Evolutionary conservation across 2,888 invertebrate genomes (phyloP).

Genomic region (Meghimatium bilineatum): DNA sequence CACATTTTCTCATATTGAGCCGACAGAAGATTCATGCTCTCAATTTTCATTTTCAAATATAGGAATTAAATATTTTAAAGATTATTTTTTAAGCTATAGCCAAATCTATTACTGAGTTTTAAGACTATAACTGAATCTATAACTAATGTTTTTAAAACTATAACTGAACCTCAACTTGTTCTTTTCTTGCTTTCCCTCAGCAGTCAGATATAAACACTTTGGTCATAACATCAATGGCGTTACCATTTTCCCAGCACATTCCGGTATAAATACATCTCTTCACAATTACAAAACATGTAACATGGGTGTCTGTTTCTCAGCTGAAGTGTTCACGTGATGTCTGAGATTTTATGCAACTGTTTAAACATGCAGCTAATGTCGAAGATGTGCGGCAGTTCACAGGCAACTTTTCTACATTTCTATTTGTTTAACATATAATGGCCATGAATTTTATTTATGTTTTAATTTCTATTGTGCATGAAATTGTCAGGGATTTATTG

Average conservation of each 20-base stretch:
- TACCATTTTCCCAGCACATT: background rate
- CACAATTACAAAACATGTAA: background rate
- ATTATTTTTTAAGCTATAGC: too few relatives aligned
- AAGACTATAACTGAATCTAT: too few relatives aligned
- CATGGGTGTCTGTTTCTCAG: background rate
- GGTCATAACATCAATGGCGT: background rate
- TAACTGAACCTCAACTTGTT: background rate
- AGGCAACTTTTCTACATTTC: conserved; percentile 20
- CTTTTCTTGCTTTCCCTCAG: background rate
- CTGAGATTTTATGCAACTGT: background rate
- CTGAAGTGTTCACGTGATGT: background rate
- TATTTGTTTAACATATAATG: background rate
- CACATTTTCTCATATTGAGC: too few relatives aligned
- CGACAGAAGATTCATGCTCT: too few relatives aligned
- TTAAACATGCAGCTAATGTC: conserved; percentile 5
- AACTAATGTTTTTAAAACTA: too few relatives aligned
- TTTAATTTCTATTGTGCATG: background rate
- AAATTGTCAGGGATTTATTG: background rate
- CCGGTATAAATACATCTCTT: background rate
- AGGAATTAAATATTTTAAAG: too few relatives aligned
- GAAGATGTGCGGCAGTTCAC: background rate
- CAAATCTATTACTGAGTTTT: too few relatives aligned
- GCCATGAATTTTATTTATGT: background rate
- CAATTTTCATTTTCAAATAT: too few relatives aligned
- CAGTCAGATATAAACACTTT: background rate